These are phyloP conservation scores for Steinernema khuongi DNA, from an alignment of 1,140 invertebrate species.

Conservation along the genomic window DNA sequence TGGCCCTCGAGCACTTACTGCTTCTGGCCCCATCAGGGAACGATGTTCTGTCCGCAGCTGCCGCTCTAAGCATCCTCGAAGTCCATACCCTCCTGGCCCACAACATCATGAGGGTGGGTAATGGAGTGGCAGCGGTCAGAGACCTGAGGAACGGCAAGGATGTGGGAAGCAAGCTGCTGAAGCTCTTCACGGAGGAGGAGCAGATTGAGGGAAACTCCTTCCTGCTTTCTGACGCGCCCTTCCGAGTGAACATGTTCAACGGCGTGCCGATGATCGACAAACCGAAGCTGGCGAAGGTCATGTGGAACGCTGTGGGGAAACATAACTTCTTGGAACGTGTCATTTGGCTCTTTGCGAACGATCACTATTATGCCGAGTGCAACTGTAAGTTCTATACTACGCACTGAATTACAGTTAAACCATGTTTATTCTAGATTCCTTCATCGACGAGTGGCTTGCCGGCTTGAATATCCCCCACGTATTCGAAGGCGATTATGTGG, in stretches of 20 bases:
- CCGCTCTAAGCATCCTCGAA: neutral
- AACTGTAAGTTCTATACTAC: neutral
- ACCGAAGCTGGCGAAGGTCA: neutral
- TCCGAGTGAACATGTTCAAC: neutral
- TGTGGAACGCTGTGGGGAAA: neutral
- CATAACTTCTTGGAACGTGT: neutral
- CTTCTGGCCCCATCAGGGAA: neutral
- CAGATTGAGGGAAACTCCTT: neutral
- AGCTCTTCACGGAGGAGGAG: neutral
- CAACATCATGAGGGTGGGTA: neutral
- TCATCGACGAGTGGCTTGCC: neutral
- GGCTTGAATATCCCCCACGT: neutral
- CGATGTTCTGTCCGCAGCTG: neutral
- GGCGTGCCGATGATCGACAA: neutral
- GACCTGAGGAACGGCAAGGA: neutral
- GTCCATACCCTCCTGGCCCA: neutral
- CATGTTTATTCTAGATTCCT: neutral
- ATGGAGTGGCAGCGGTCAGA: neutral
- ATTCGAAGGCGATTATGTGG: neutral
- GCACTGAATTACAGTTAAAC: neutral
- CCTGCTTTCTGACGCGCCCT: neutral
- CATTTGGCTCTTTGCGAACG: neutral
- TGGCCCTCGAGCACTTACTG: neutral
- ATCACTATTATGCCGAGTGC: neutral
- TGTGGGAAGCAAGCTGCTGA: neutral